Conservation (phyloP, 53 echinoderm and acorn worm species). For the Hippasteria phrygiana region DNA sequence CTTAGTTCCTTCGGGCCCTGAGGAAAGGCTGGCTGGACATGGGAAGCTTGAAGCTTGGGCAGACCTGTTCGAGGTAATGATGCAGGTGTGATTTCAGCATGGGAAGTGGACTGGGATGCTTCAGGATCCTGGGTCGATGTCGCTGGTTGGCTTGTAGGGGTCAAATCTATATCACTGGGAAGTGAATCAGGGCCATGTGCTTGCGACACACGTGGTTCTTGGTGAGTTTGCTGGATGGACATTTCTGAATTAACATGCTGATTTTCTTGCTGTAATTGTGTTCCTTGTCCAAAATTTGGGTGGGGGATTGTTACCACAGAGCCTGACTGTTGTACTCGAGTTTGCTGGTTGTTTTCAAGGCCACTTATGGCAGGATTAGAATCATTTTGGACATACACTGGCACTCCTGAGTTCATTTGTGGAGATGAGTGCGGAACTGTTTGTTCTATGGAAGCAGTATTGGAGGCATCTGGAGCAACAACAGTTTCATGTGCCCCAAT, state of each 20-base stretch:
- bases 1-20: conserved; percentile 62
- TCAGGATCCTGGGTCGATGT: neutral
- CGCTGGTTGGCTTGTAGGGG: neutral
- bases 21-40: conserved; percentile 7
- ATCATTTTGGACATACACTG: neutral
- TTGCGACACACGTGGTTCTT: neutral
- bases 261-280: neutral
- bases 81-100: neutral
- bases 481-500: neutral
- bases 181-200: neutral
- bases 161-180: neutral
- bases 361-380: neutral
- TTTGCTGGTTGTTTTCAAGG: neutral
- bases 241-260: neutral
- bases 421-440: conserved; percentile 1
- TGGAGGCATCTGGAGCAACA: neutral
- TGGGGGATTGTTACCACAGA: neutral
- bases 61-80: conserved; percentile 32
- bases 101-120: neutral
- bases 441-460: conserved; percentile 24
- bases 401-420: neutral
- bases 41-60: conserved; percentile 12
- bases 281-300: conserved; percentile 14
- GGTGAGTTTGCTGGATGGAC: neutral
- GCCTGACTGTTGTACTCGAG: neutral